Base-by-base conservation (phyloP, 1,140 invertebrate species). In the Zaprionus taronus region DNA sequence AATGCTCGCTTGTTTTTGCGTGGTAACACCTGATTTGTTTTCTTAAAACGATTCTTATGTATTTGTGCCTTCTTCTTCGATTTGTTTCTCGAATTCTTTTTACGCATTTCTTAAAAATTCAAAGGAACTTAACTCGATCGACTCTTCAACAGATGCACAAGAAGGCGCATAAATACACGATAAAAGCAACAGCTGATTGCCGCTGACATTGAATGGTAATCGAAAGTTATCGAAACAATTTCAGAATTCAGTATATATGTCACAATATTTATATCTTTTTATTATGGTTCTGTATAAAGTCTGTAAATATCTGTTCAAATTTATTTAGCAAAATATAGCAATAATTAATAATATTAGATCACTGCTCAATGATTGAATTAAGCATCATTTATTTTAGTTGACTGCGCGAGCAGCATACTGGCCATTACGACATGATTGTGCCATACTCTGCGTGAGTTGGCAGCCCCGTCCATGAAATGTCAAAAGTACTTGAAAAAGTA, bases 401-500 rank as follows among this genome's bases (percentile, higher is more conserved):
- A 31, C 14, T 57, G 55, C 31, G 31, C 17, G n/a, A 12, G 9
- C 2, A 60, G 41, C 28, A 17, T 26, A 38, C 3, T 49, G 20
- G 6, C 26, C 31, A 12, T 24, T 36, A 17, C 41, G 28, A 49
- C 41, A 22, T 60, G 28, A 47, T 17, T 26, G 17, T 36, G n/a
- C 14, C 20, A 56, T 41, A 26, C 47, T 24, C 14, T 24, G 4
- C 17, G 9, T 41, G 34, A 11, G 28, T 36, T 68, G 70, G 22
- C 70, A 77, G 41, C 75, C 36, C 75, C 67, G 58, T 26, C 47
- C 26, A 36, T 61, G 63, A 72, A 73, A 77, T 77, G 75, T 77
- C 75, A 77, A 63, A 67, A 20, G 70, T 68, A 68, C 49, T 74
- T 77, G 75, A 73, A 58, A 77, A 77, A 77, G 70, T 72, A 77